Evolutionary conservation across 35 echinoderm and acorn worm species (phyloP).

Genomic region (Chiridota heheva): DNA sequence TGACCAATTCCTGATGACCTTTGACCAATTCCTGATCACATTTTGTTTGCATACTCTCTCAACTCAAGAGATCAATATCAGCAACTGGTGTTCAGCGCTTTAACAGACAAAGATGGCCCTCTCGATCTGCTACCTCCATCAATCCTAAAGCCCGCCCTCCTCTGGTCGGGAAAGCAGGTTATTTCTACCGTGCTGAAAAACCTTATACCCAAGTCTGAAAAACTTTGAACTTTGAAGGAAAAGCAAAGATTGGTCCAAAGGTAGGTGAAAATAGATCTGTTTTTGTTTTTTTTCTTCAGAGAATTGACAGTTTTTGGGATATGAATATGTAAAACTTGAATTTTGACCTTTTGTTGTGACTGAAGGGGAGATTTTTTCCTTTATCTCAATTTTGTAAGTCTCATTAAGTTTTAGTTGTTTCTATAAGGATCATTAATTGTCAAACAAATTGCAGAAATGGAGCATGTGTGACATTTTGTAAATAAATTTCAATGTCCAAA

Average conservation of each 20-base stretch:
- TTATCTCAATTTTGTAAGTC: too few relatives aligned
- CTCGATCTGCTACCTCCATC: slow-evolving; percentile 73
- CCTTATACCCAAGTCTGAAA: slow-evolving; percentile 67
- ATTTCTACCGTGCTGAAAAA: slow-evolving; percentile 89
- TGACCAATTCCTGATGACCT: too few relatives aligned
- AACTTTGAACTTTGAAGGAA: slow-evolving; percentile 85
- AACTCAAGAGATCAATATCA: slow-evolving; percentile 73
- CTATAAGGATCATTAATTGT: too few relatives aligned
- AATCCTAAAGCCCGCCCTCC: slow-evolving; percentile 77
- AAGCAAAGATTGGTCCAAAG: slow-evolving; percentile 80
- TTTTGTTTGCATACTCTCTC: slow-evolving; percentile 2
- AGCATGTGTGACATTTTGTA: too few relatives aligned
- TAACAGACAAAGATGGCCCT: slow-evolving; percentile 69
- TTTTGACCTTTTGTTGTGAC: too few relatives aligned
- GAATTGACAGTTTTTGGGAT: too few relatives aligned
- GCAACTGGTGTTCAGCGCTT: slow-evolving; percentile 81
- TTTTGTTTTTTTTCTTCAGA: background rate
- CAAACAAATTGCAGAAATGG: too few relatives aligned
- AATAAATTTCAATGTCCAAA: too few relatives aligned
- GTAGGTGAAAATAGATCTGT: slow-evolving; percentile 38
- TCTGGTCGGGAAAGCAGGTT: slow-evolving; percentile 98
- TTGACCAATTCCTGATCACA: too few relatives aligned
- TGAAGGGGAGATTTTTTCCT: too few relatives aligned
- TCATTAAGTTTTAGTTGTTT: too few relatives aligned
- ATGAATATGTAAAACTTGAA: too few relatives aligned